These are phyloP conservation scores for Phortica magna DNA, from an alignment of 2,888 invertebrate genomes.

Conservation along the genomic window DNA sequence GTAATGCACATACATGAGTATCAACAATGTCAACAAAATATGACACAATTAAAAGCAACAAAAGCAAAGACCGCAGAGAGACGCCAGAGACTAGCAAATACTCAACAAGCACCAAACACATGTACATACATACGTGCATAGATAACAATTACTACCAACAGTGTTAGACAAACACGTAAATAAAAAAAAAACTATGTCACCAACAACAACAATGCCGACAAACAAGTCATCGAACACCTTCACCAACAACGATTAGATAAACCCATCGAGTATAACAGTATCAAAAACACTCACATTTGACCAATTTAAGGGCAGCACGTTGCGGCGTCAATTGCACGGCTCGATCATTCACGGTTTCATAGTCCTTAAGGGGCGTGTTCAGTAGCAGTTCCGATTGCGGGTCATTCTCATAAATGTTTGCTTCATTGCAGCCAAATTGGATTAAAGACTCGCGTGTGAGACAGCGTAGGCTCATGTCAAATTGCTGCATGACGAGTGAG, in stretches of 20 bases:
- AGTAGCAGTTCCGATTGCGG: slow-evolving; percentile 58
- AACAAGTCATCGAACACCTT: slow-evolving; percentile 4
- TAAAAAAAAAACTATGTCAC: slow-evolving; percentile 9
- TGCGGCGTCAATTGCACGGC: slow-evolving; percentile 84
- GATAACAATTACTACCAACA: not conserved
- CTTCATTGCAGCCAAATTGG: slow-evolving; percentile 59
- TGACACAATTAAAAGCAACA: slow-evolving; percentile 47
- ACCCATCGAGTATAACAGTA: slow-evolving; percentile 27
- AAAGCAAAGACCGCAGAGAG: too few relatives aligned
- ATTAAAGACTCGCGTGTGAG: slow-evolving; percentile 64
- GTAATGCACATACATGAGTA: slow-evolving; percentile 48
- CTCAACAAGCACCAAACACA: too few relatives aligned
- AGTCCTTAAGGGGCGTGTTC: slow-evolving; percentile 69
- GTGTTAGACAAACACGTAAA: slow-evolving; percentile 16
- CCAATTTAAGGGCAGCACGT: slow-evolving; percentile 80
- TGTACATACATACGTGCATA: too few relatives aligned
- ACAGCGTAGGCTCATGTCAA: slow-evolving; percentile 67
- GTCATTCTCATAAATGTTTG: slow-evolving; percentile 69
- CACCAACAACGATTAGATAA: slow-evolving; percentile 46
- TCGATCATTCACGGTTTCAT: slow-evolving; percentile 68
- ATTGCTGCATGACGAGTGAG: slow-evolving; percentile 53
- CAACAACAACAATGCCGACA: slow-evolving; percentile 33
- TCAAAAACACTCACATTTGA: slow-evolving; percentile 80
- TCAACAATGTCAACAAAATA: too few relatives aligned
- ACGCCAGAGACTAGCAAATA: too few relatives aligned